These are phyloP conservation scores for Zaprionus camerounensis DNA, from an alignment of 1,140 invertebrate genomes.

Conservation along the genomic window DNA sequence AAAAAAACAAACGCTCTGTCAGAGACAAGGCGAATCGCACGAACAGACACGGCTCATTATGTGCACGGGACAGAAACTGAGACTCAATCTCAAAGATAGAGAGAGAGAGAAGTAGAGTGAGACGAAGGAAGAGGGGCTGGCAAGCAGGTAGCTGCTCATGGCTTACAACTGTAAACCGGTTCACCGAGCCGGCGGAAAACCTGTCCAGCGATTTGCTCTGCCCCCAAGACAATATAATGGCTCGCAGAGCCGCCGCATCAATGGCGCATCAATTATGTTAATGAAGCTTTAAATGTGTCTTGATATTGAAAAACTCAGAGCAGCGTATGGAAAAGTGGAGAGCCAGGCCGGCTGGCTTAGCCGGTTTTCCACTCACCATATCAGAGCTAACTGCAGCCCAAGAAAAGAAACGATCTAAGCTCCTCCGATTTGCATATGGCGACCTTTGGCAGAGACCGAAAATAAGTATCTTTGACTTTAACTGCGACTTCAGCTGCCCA, in stretches of 20 bases:
- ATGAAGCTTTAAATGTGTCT: slow-evolving; percentile 77
- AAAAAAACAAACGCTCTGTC: slow-evolving; percentile 5
- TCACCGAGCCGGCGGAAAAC: slow-evolving; percentile 67
- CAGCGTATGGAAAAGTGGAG: not conserved
- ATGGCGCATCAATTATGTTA: slow-evolving; percentile 82
- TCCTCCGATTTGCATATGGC: slow-evolving; percentile 65
- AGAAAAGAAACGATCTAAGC: slow-evolving; percentile 50
- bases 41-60: slow-evolving; percentile 37
- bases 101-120: slow-evolving; percentile 12
- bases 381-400: not conserved
- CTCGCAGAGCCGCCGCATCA: slow-evolving; percentile 48
- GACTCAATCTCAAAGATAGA: slow-evolving; percentile 1
- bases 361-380: slow-evolving; percentile 4
- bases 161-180: slow-evolving; percentile 62
- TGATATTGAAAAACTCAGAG: slow-evolving; percentile 66
- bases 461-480: not conserved
- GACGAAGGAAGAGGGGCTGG: not conserved
- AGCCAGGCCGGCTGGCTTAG: not conserved
- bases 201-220: slow-evolving; percentile 73
- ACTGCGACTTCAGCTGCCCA: slow-evolving; percentile 23
- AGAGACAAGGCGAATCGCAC: slow-evolving; percentile 1
- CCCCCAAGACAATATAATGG: slow-evolving; percentile 70
- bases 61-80: not conserved
- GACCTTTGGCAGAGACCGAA: slow-evolving; percentile 59
- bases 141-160: slow-evolving; percentile 14